Base-by-base conservation (phyloP, 2,888 invertebrate species). In the Cremastobaeus sp. region DNA sequence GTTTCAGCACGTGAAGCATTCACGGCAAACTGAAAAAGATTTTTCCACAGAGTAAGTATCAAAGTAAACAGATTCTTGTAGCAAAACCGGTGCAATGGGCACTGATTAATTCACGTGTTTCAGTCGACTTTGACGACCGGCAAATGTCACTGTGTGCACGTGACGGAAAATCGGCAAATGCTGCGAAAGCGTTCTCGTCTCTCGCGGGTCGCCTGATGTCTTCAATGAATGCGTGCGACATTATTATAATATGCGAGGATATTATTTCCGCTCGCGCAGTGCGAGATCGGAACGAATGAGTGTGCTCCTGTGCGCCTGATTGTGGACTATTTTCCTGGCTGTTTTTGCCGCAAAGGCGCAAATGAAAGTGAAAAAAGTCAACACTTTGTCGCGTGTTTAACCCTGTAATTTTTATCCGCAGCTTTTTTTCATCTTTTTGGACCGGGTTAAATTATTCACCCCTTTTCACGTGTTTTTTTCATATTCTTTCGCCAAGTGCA, bases 31-130 rank as follows among this genome's bases (percentile, higher is more conserved):
- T 18, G 20, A n/a, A 28, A 45, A 28, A 28, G n/a, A n/a, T n/a
- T n/a, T n/a, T n/a, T n/a, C n/a, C n/a, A n/a, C n/a, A n/a, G n/a
- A n/a, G n/a, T n/a, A n/a, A n/a, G n/a, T n/a, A n/a, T 20, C 14
- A 28, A 50, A 20, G 15, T 18, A 20, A 28, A 34, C 1, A 25
- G 12, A 25, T 66, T 50, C 25, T 34, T 41, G 21, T 11, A 30
- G 18, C 45, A 64, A 64, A 20, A 37, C 54, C 20, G 35, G 17
- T 14, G 39, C 48, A 65, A 65, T 50, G 50, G 43, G 43, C 43
- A 50, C 41, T 50, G 57, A 68, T 68, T 57, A 68, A 66, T 66
- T 41, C 43, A 35, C 34, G 32, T 35, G 35, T 68, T 68, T 68
- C 43, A 48, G 43, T 15, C 28, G 43, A 34, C 57, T 48, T 65